Conservation (phyloP, 2,113 vertebrate species). For the Ochotona princeps region DNA sequence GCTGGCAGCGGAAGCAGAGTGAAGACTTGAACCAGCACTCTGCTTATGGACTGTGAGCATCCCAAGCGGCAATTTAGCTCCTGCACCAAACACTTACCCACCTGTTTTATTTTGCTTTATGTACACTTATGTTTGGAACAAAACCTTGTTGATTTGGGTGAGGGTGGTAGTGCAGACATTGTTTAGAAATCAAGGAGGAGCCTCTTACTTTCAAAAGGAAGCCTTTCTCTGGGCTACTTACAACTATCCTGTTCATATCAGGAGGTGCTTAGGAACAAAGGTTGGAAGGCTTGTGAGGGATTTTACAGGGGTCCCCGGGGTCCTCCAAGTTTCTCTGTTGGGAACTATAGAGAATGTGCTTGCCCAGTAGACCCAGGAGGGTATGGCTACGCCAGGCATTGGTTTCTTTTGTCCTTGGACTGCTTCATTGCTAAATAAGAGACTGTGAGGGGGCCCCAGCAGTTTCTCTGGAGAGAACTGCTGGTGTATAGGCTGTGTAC, state of each 20-base stretch:
- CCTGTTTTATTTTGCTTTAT: not conserved
- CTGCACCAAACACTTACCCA: too few relatives aligned
- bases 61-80: too few relatives aligned
- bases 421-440: not conserved
- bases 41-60: too few relatives aligned
- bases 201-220: not conserved
- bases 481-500: not conserved
- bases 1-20: too few relatives aligned
- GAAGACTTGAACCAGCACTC: too few relatives aligned
- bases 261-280: not conserved
- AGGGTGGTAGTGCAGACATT: not conserved
- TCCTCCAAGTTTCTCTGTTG: not conserved
- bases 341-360: not conserved
- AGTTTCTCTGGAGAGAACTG: conserved; percentile 52
- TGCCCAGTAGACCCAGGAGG: not conserved
- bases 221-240: not conserved
- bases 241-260: not conserved
- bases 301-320: not conserved
- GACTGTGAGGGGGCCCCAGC: not conserved
- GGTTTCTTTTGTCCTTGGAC: not conserved
- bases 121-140: not conserved
- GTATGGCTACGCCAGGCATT: not conserved
- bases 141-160: not conserved
- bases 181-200: not conserved
- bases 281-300: not conserved